Base-by-base conservation (phyloP, 2,113 vertebrate genomes). In the Puntigrus tetrazona region DNA sequence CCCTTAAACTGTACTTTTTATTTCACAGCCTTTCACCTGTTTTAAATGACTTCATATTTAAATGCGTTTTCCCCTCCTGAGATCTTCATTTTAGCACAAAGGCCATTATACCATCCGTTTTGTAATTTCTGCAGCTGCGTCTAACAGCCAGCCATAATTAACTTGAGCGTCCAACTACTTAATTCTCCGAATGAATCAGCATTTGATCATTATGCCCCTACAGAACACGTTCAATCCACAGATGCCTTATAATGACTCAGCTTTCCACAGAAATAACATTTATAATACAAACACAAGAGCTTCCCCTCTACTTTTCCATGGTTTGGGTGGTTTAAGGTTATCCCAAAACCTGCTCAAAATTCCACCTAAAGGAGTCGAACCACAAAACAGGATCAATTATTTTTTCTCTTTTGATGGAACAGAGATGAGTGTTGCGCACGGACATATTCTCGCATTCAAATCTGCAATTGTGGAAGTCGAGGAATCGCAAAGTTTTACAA, bases 161-260 rank as follows among this genome's bases (percentile, higher is more conserved):
- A 74, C 18, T 52, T 84, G 18, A 45, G 34, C 75, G 22, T 78
- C 52, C 61, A 76, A 65, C 43, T 73, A 67, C 31, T 80, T 74
- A 83, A 70, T 55, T 63, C 50, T 84, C 25, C 16, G 34, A 83
- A 79, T 78, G 41, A 86, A 36, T 83, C 85, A 79, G 59, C 57
- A 43, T 70, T 79, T 69, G 29, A 74, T 76, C 70, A 76, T 61
- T 43, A 78, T 5, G 59, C n/a, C 25, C 63, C 25, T 61, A 43
- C 63, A 61, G 29, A 83, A 79, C 45, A 45, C 67, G 65, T 75
- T 76, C 63, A 84, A 57, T 50, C 67, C 78, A 74, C 63, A 79
- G 67, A 27, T 6, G 43, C 50, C 52, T 18, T 65, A 86, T 61
- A 86, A 78, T 73, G 41, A 81, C 43, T 78, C 83, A 43, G 75